A percentile compares a stretch with the other conserved stretches of the same genome.
Conservation (phyloP, 1,140 invertebrate species). For the Drosophila cardini region DNA sequence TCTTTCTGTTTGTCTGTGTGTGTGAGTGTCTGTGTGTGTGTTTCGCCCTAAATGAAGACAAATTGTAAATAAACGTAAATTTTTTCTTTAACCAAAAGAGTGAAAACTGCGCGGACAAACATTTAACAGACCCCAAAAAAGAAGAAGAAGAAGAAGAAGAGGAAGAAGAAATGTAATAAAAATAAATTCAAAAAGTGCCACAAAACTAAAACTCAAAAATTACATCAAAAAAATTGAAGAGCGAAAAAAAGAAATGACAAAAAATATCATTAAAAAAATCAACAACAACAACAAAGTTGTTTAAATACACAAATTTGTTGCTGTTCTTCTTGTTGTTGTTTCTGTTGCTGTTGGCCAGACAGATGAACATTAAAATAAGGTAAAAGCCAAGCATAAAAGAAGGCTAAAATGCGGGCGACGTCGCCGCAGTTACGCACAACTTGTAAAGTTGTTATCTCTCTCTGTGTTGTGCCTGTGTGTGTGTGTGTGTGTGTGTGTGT, state of each 20-base stretch:
- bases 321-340: neutral
- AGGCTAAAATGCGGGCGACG: constrained; percentile 37
- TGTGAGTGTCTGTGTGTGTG: constrained; percentile 36
- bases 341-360: constrained; percentile 29
- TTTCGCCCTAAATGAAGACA: constrained; percentile 77
- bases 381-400: constrained; percentile 19
- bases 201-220: constrained; percentile 48
- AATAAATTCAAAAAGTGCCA: constrained; percentile 44
- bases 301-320: constrained; percentile 18
- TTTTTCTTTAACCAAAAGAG: constrained; percentile 56
- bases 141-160: no score
- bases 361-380: constrained; percentile 61
- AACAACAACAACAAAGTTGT: neutral
- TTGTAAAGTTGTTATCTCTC: constrained; percentile 47
- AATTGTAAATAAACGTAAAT: constrained; percentile 82
- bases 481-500: neutral
- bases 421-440: constrained; percentile 63
- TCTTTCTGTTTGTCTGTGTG: neutral
- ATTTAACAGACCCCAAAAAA: constrained; percentile 42
- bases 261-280: neutral
- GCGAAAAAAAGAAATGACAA: constrained; percentile 11
- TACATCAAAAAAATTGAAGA: constrained; percentile 66
- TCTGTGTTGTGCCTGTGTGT: constrained; percentile 22
- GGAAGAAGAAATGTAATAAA: constrained; percentile 35
- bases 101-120: constrained; percentile 76